Evolutionary conservation across 2,797 vertebrate genomes (phyloP).

Genomic region (Lagorchestes hirsutus): DNA sequence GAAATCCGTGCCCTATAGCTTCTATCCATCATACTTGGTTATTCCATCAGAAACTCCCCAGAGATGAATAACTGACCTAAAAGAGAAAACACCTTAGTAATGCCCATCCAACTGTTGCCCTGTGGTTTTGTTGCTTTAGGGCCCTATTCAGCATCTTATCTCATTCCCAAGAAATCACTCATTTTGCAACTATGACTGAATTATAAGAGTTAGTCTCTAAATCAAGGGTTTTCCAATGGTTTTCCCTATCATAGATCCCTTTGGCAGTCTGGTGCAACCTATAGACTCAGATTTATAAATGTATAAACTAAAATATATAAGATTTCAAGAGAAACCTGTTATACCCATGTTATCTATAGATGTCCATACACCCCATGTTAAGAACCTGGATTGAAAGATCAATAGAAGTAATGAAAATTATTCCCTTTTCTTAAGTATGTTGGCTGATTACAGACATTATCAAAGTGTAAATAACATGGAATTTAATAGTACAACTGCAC

Average conservation of each 20-base stretch:
- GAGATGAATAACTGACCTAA: not conserved
- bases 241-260: not conserved
- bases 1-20: not conserved
- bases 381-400: not conserved
- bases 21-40: not conserved
- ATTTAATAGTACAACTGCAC: not conserved
- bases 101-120: not conserved
- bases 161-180: not conserved
- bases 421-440: not conserved
- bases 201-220: not conserved
- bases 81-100: not conserved
- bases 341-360: not conserved
- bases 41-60: not conserved
- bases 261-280: not conserved
- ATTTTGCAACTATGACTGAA: not conserved
- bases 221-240: not conserved
- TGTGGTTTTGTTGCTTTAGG: not conserved
- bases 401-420: not conserved
- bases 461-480: not conserved
- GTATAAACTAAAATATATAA: not conserved
- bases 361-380: not conserved
- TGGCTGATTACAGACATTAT: not conserved
- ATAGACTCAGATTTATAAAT: not conserved
- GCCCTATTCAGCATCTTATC: not conserved
- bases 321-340: not conserved